Percentiles rank a stretch among this genome's conserved stretches.
These are phyloP conservation scores for Catocala fraxini DNA, from an alignment of 2,888 invertebrate species.

Conservation along the genomic window DNA sequence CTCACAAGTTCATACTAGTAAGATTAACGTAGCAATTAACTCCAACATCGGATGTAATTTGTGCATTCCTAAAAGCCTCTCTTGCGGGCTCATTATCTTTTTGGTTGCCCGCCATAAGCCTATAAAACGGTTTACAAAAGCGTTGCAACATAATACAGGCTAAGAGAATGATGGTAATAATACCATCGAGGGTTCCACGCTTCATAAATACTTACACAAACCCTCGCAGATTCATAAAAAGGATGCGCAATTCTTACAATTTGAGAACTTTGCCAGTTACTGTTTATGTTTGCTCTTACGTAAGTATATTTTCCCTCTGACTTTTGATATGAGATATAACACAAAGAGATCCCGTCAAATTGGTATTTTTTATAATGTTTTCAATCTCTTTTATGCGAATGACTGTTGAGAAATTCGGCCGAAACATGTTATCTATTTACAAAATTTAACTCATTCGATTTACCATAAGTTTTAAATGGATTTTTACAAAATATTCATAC, in stretches of 20 bases:
- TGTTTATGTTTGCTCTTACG: slow-evolving; percentile 46
- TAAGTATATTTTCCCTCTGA: slow-evolving; percentile 43
- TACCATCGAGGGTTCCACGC: slow-evolving; percentile 51
- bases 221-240: slow-evolving; percentile 43
- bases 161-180: slow-evolving; percentile 56
- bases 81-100: slow-evolving; percentile 29
- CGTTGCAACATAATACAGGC: slow-evolving; percentile 54
- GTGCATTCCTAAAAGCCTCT: slow-evolving; percentile 14
- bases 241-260: slow-evolving; percentile 52
- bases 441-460: too few species aligned
- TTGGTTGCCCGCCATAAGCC: slow-evolving; percentile 28
- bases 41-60: slow-evolving; percentile 10
- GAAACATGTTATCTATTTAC: too few species aligned
- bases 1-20: too few species aligned
- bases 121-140: slow-evolving; percentile 59
- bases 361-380: slow-evolving; percentile 18
- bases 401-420: too few species aligned
- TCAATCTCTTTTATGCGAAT: not conserved
- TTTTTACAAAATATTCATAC: too few species aligned
- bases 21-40: not conserved
- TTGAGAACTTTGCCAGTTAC: slow-evolving; percentile 46
- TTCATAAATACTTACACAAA: slow-evolving; percentile 46
- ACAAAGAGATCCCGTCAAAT: slow-evolving; percentile 32
- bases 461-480: too few species aligned
- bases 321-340: slow-evolving; percentile 47